Evolutionary conservation across 1,140 invertebrate species (phyloP).

Genomic region (Scaptomyza pallida): DNA sequence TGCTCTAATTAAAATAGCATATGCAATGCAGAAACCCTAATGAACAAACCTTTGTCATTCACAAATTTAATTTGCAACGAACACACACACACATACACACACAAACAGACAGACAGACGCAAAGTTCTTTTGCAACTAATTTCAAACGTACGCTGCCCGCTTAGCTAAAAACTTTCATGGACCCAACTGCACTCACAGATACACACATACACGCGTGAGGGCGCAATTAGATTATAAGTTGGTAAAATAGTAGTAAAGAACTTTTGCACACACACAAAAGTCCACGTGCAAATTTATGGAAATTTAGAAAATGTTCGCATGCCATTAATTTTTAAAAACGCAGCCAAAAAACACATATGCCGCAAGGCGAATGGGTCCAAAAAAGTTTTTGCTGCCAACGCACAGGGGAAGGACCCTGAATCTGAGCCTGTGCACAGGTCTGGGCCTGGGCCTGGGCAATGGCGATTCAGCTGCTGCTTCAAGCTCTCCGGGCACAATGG

Average conservation of each 20-base stretch:
- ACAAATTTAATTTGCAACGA: constrained; percentile 73
- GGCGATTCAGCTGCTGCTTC: constrained; percentile 46
- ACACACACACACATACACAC: too few relatives aligned
- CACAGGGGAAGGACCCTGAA: constrained; percentile 7
- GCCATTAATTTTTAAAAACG: constrained; percentile 78
- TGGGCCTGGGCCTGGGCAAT: constrained; percentile 19
- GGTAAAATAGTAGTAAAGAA: constrained; percentile 63
- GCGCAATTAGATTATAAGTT: constrained; percentile 81
- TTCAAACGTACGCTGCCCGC: constrained; percentile 49
- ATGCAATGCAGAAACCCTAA: constrained; percentile 56
- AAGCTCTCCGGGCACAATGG: constrained; percentile 35
- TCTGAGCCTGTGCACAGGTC: background rate
- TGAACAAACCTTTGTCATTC: constrained; percentile 64
- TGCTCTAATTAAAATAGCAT: constrained; percentile 65
- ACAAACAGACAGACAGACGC: constrained; percentile 20
- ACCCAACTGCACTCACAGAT: constrained; percentile 27
- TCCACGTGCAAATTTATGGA: constrained; percentile 82
- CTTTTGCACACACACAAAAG: constrained; percentile 75
- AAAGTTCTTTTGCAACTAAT: constrained; percentile 66
- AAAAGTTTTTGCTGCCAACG: constrained; percentile 41
- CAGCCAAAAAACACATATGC: constrained; percentile 73
- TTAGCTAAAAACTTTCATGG: constrained; percentile 56
- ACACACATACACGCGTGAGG: constrained; percentile 40
- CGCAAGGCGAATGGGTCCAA: constrained; percentile 59
- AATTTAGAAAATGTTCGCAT: constrained; percentile 80